Base-by-base conservation (phyloP, 2,888 invertebrate species). In the Coleophora flavipennella region DNA sequence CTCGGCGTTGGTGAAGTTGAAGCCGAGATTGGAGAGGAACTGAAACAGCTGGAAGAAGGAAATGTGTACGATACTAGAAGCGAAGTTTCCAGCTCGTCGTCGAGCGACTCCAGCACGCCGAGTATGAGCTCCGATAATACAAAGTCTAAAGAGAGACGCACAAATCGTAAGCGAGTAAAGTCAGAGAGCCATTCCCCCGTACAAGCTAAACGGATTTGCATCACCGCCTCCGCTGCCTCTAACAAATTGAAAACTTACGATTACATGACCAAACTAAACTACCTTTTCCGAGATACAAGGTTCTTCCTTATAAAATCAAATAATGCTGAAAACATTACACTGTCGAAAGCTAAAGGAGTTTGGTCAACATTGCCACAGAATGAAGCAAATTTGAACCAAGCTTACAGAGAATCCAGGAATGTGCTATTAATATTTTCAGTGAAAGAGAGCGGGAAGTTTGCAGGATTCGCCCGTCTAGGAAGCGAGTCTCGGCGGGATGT, bases 341-440 rank as follows among this genome's bases (percentile, higher is more conserved):
- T 99, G 43, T 96, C 97, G 1, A 99, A 99, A 78, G 93, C 92
- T 11, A 95, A 95, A 85, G 96, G 95, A 46, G 97, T 98, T 3
- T 99, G 98, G 99, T 97, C 98, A 2, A 99, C 99, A 2, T 88
- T 97, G 42, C 97, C 97, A 2, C 96, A 96, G 71, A 99, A 99
- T 77, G 98, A 99, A 85, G 92, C 94, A 1, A 96, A 97, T 76
- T 87, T 99, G 38, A 98, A 97, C 80, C 94, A 95, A 80, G 97
- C 98, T 0, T 97, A 92, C 60, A 90, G 92, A 68, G 96, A 97
- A 69, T 92, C 94, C 26, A 89, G 96, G 60, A 99, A 98, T 84
- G 97, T 99, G 7, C 86, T 99, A 47, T 86, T 99, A 38, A 92
- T 99, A 63, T 99, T 97, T 85, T 98, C 98, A 40, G 98, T 99